phyloP scores from a whole-genome alignment of 2,113 vertebrate genomes.

The Pachypanchax playfairii region DNA sequence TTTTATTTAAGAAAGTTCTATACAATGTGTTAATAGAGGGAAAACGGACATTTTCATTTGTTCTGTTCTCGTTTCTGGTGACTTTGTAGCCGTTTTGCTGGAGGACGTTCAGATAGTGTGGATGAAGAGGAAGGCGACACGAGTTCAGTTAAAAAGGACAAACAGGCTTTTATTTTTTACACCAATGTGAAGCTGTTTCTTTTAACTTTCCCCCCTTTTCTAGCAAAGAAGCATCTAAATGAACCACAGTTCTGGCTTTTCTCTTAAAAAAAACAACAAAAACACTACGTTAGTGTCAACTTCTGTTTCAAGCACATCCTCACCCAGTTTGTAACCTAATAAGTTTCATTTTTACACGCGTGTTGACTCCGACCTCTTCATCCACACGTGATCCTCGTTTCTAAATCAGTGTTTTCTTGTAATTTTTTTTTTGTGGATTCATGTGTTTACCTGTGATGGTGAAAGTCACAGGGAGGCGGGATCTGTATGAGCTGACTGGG shows the following conservation, averaged over 20 bases:
- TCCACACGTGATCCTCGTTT: slow-evolving; percentile 63
- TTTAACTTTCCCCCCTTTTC: slow-evolving; percentile 9
- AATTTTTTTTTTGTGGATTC: slow-evolving; percentile 57
- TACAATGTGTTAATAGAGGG: slow-evolving; percentile 70
- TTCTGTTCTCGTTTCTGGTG: slow-evolving; percentile 59
- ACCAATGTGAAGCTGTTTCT: not conserved
- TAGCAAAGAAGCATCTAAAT: slow-evolving; percentile 46
- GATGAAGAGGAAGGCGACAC: slow-evolving; percentile 64
- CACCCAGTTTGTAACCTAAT: not conserved
- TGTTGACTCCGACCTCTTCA: slow-evolving; percentile 53
- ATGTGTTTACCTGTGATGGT: slow-evolving; percentile 56
- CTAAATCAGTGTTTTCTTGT: slow-evolving; percentile 71
- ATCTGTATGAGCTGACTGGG: slow-evolving; percentile 33
- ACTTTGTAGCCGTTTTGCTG: slow-evolving; percentile 57
- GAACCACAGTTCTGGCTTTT: slow-evolving; percentile 47
- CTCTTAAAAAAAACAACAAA: slow-evolving; percentile 15
- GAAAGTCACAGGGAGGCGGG: slow-evolving; percentile 24
- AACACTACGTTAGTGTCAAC: slow-evolving; percentile 74
- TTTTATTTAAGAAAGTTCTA: slow-evolving; percentile 61
- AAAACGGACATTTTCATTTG: slow-evolving; percentile 36
- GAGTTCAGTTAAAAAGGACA: too few relatives aligned
- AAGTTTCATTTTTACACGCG: not conserved
- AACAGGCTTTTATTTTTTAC: not conserved
- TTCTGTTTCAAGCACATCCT: slow-evolving; percentile 24
- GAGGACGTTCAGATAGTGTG: slow-evolving; percentile 57